Evolutionary conservation across 2,888 invertebrate genomes (phyloP).

Genomic region (Chironomus tentans): DNA sequence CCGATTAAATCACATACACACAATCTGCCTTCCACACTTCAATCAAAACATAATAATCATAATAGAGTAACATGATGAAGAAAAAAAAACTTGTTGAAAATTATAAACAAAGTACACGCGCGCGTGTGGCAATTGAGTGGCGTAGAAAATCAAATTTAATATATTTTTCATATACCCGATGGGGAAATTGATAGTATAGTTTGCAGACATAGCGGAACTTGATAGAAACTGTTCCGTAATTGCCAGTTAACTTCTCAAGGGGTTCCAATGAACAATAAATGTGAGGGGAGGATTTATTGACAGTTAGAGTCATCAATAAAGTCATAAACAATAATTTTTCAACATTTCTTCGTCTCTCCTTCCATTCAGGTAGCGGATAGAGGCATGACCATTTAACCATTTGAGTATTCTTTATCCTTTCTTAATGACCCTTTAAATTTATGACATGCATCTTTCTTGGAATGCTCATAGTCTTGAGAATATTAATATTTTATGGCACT

Average conservation of each 20-base stretch:
- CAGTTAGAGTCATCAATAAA: constrained; percentile 11
- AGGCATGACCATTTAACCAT: too few species aligned
- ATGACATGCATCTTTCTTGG: not conserved
- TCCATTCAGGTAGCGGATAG: not conserved
- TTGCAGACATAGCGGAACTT: constrained; percentile 16
- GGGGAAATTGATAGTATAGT: constrained; percentile 4
- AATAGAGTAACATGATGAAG: too few species aligned
- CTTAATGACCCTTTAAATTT: not conserved
- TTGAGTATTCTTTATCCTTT: not conserved
- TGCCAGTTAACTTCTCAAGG: constrained; percentile 10
- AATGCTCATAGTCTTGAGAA: not conserved
- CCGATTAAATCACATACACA: too few species aligned
- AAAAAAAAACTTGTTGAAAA: constrained; percentile 11
- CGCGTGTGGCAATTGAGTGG: constrained; percentile 3
- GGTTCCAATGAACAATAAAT: not conserved
- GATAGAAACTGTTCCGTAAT: not conserved
- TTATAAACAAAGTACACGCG: not conserved
- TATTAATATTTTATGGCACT: not conserved
- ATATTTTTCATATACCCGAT: not conserved
- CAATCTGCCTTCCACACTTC: not conserved
- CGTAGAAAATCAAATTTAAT: constrained; percentile 9
- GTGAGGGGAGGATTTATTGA: constrained; percentile 7
- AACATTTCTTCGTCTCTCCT: not conserved
- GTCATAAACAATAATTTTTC: constrained; percentile 6
- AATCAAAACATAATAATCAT: not conserved